Evolutionary conservation across 2,113 vertebrate genomes (phyloP), one percentile per base, ranked within the genome.

Genomic region (Lichenostomus cassidix): DNA sequence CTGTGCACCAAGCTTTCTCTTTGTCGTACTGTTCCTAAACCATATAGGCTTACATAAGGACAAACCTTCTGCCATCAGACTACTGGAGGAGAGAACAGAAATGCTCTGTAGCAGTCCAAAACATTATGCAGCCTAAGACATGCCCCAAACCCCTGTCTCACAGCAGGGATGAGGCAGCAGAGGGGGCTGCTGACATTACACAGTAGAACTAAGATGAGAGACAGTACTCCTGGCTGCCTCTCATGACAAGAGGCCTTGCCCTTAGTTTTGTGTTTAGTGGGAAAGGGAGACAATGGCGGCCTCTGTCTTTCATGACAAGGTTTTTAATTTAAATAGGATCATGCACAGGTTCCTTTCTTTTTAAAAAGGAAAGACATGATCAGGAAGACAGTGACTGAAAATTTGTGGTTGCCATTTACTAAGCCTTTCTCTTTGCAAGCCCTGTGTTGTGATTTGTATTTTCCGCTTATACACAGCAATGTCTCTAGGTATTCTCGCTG

Each of bases 221-320:
- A 7, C 10, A 10, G 6, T 29, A 41, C 23, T 67, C 28, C 52
- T n/a, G 10, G 10, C 25, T 31, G 44, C n/a, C 7, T 59, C 20
- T 65, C 2, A 2, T 53, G 41, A 27, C 15, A 46, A 35, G 18
- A 29, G 35, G 28, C 0, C 0, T 56, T 46, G 11, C 19, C 41
- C 20, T 77, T 64, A 25, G 28, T 42, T 62, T 46, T 63, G 18
- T 33, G 44, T 12, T 67, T 55, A 10, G 0, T 50, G 27, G n/a
- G 25, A 86, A 86, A 65, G 63, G 53, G 16, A 68, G 24, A 31
- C 11, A 65, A 65, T 25, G 7, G 27, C 11, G 56, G 14, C 27
- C 8, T 18, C 5, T 46, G 15, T 71, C 41, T 65, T 42, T 29
- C 20, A 71, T 44, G 11, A 6, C 42, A 37, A 69, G 39, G 5